phyloP scores from a whole-genome alignment of 2,888 invertebrate species.

The Scaptomyza cyrtandrae region DNA sequence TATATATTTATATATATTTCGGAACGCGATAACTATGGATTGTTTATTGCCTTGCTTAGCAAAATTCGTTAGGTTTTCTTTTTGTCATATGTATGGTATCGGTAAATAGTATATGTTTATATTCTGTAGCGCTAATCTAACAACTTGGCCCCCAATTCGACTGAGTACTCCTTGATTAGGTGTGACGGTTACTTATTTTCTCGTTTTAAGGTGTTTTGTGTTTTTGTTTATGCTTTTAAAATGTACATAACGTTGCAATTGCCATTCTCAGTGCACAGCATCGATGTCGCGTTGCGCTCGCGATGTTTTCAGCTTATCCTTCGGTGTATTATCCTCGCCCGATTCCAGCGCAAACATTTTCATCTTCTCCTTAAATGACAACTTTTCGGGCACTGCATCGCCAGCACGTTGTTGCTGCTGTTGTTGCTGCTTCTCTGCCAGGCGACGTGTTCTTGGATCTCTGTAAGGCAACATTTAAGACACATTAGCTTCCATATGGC shows the following conservation, averaged over 20 bases:
- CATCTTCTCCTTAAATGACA: conserved; percentile 99
- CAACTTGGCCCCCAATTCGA: conserved; percentile 71
- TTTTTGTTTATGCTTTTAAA: conserved; percentile 28
- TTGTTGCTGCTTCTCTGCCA: conserved; percentile 92
- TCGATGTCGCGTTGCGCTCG: conserved; percentile 98
- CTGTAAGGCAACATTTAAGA: conserved; percentile 83
- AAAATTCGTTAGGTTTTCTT: conserved; percentile 74
- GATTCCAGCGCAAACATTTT: conserved; percentile 99
- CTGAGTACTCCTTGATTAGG: conserved; percentile 44
- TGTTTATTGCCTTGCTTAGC: conserved; percentile 77
- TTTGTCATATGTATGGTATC: conserved; percentile 34
- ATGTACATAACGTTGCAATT: conserved; percentile 51
- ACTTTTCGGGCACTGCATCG: conserved; percentile 91
- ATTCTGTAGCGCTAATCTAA: conserved; percentile 50
- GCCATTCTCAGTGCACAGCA: conserved; percentile 86
- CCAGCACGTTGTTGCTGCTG: conserved; percentile 86
- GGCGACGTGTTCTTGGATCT: conserved; percentile 94
- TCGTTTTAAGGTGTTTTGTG: conserved; percentile 6
- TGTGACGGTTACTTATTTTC: conserved; percentile 12
- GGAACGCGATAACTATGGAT: conserved; percentile 59
- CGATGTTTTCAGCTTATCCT: conserved; percentile 98
- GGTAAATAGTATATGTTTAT: conserved; percentile 33
- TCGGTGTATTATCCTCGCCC: conserved; percentile 95
- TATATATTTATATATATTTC: conserved; percentile 6
- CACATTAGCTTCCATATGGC: not conserved